These are phyloP conservation scores for Atta cephalotes DNA, from an alignment of 1,140 invertebrate species.

Conservation along the genomic window DNA sequence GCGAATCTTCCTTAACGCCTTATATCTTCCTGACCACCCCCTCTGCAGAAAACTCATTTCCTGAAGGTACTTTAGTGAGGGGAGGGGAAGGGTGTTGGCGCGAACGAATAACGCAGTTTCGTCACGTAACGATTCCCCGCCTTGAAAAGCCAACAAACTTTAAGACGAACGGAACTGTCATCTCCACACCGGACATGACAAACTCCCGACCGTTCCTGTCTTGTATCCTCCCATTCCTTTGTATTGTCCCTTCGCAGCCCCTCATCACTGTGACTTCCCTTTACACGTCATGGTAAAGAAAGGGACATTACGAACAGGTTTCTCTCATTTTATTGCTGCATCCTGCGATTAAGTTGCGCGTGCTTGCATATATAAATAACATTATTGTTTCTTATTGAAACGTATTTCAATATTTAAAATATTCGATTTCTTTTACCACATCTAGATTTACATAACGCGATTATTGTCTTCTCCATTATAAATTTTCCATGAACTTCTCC, in stretches of 20 bases:
- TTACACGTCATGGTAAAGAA: conserved; percentile 54
- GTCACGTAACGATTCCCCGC: conserved; percentile 78
- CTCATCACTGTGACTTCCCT: conserved; percentile 32
- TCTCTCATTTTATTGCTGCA: conserved; percentile 7
- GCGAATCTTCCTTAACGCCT: conserved; percentile 13
- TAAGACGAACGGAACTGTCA: conserved; percentile 81
- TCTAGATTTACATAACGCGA: background rate
- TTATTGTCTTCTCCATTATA: background rate
- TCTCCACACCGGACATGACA: conserved; percentile 82
- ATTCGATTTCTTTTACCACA: background rate
- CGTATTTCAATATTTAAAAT: background rate
- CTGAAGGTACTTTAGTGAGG: conserved; percentile 22
- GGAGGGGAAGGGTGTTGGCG: conserved; percentile 3
- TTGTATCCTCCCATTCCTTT: conserved; percentile 38
- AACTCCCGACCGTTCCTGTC: conserved; percentile 73
- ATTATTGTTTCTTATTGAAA: background rate
- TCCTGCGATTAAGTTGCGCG: conserved; percentile 42
- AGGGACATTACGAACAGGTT: conserved; percentile 28
- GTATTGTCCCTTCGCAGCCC: conserved; percentile 28
- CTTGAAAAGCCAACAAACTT: conserved; percentile 78
- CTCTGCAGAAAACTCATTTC: conserved; percentile 73
- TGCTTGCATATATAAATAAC: background rate
- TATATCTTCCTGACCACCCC: conserved; percentile 8
- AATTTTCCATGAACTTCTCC: background rate
- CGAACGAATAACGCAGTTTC: conserved; percentile 77